phyloP scores from a whole-genome alignment of 1,140 invertebrate species.

The Ridgeia piscesae region DNA sequence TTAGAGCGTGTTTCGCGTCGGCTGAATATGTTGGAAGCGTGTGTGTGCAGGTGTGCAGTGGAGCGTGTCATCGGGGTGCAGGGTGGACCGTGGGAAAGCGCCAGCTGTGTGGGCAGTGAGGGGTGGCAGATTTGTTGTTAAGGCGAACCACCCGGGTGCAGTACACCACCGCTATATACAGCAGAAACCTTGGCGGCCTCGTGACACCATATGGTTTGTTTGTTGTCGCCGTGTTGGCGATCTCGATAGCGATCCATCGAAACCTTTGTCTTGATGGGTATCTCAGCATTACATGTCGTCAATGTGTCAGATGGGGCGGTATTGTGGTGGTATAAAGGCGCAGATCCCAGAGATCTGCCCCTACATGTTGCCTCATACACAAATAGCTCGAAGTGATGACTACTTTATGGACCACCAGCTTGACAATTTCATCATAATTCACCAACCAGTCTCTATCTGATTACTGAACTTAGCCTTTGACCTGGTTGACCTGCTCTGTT shows the following conservation, averaged over 20 bases:
- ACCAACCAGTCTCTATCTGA: background rate
- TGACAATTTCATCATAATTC: slow-evolving; percentile 5
- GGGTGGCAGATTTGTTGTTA: background rate
- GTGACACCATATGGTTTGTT: background rate
- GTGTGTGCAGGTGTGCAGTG: background rate
- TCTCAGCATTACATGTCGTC: background rate
- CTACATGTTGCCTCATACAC: background rate
- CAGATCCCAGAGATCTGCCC: background rate
- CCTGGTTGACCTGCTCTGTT: background rate
- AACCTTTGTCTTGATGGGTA: slow-evolving; percentile 1
- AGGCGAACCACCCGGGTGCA: background rate
- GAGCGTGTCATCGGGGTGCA: background rate
- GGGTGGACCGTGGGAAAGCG: background rate
- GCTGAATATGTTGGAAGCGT: background rate
- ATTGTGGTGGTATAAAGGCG: background rate
- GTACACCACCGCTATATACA: background rate
- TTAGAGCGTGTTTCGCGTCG: background rate
- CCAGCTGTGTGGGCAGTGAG: background rate
- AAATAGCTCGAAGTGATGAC: background rate
- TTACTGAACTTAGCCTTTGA: background rate
- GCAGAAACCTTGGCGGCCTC: background rate
- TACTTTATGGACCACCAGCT: background rate
- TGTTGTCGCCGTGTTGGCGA: background rate
- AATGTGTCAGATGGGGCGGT: background rate
- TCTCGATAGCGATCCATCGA: background rate